phyloP scores from a whole-genome alignment of 2,888 invertebrate genomes.

The Drepanosiphum platanoidis region DNA sequence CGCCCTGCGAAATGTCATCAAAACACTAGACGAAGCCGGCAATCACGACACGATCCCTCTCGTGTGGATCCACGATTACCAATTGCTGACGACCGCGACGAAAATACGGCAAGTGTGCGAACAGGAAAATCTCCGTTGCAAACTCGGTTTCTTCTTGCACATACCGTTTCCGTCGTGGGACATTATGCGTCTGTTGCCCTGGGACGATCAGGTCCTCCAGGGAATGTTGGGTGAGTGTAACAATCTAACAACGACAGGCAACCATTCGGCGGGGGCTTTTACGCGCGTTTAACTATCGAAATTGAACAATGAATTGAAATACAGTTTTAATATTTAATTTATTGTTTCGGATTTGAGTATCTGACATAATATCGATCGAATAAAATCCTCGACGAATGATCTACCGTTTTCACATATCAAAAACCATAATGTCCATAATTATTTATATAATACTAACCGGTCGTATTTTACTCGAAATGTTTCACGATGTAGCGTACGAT shows the following conservation, averaged over 20 bases:
- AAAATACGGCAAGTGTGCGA: conserved; percentile 68
- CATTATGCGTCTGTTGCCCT: conserved; percentile 68
- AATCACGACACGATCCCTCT: conserved; percentile 67
- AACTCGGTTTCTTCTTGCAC: conserved; percentile 70
- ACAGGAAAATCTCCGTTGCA: conserved; percentile 67
- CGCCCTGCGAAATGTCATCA: conserved; percentile 66
- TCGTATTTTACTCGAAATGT: neutral
- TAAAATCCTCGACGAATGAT: too few species aligned
- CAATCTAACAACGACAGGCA: neutral
- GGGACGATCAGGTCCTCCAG: conserved; percentile 69
- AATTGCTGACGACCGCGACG: conserved; percentile 69
- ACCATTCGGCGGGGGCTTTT: too few species aligned
- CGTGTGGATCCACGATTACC: conserved; percentile 71
- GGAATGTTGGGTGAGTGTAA: conserved; percentile 68
- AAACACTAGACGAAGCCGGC: conserved; percentile 66
- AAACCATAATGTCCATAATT: too few species aligned
- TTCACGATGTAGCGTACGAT: conserved; percentile 65
- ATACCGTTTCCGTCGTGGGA: conserved; percentile 71
- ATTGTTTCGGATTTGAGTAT: too few species aligned
- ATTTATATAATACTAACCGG: too few species aligned
- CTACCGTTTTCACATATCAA: too few species aligned
- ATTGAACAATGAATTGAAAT: too few species aligned
- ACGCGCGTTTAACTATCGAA: too few species aligned
- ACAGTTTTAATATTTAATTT: too few species aligned
- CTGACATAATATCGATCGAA: too few species aligned